phyloP scores from a whole-genome alignment of 2,797 vertebrate genomes.

The Siniperca undulata region DNA sequence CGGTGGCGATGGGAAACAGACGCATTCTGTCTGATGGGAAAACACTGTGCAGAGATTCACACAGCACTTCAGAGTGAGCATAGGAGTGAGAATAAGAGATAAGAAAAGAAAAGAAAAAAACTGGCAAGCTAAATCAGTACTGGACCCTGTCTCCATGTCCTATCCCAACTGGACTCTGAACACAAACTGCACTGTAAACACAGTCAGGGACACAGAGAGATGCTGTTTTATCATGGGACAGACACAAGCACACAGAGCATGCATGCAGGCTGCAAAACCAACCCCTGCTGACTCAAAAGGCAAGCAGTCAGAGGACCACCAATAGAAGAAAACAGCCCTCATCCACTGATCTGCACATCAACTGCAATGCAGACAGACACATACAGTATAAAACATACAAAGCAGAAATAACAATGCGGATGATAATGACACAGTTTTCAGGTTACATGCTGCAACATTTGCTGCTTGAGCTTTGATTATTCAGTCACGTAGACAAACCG shows the following conservation, averaged over 20 bases:
- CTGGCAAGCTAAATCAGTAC: constrained; percentile 16
- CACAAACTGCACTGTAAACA: constrained; percentile 56
- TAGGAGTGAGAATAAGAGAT: constrained; percentile 19
- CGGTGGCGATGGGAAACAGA: constrained; percentile 38
- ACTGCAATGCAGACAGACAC: constrained; percentile 35
- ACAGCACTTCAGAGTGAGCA: constrained; percentile 7
- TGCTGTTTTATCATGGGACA: constrained; percentile 44
- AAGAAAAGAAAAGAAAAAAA: constrained; percentile 13
- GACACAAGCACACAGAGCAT: constrained; percentile 30
- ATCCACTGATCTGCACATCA: constrained; percentile 15
- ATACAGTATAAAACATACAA: constrained; percentile 6
- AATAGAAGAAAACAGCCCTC: constrained; percentile 16
- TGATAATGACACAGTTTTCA: not conserved
- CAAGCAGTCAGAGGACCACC: constrained; percentile 32
- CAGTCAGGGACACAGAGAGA: constrained; percentile 36
- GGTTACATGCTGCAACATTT: constrained; percentile 16
- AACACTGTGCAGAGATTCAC: constrained; percentile 35
- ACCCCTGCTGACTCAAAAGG: constrained; percentile 51
- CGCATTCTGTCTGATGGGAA: constrained; percentile 43
- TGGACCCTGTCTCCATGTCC: constrained; percentile 29
- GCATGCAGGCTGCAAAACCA: constrained; percentile 33
- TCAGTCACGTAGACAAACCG: constrained; percentile 17
- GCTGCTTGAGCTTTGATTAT: constrained; percentile 26
- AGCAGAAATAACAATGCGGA: not conserved
- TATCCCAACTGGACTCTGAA: constrained; percentile 62